phyloP scores from a whole-genome alignment of 2,797 vertebrate species.

The Pterois miles region DNA sequence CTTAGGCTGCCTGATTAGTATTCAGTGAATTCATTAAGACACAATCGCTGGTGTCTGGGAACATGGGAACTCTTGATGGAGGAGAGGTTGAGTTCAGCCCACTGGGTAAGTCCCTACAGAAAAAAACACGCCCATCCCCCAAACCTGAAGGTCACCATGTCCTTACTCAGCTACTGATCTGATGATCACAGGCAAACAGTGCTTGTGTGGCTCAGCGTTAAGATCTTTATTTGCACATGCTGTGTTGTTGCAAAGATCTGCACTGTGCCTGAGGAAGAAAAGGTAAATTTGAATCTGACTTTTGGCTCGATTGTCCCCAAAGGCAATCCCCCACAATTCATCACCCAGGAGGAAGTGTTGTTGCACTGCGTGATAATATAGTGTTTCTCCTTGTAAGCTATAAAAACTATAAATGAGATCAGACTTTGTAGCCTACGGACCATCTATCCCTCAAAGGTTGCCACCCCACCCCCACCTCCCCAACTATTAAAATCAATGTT shows the following conservation, averaged over 20 bases:
- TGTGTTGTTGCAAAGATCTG: conserved; percentile 23
- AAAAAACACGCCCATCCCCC: conserved; percentile 51
- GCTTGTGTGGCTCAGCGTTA: conserved; percentile 1
- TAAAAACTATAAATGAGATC: conserved; percentile 68
- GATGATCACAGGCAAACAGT: conserved; percentile 60
- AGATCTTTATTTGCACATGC: conserved; percentile 50
- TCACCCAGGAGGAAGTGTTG: conserved; percentile 49
- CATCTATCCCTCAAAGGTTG: conserved; percentile 56
- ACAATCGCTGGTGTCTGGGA: conserved; percentile 80
- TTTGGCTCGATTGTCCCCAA: conserved; percentile 43
- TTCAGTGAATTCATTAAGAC: conserved; percentile 84
- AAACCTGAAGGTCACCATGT: conserved; percentile 78
- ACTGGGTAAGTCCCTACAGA: conserved; percentile 51
- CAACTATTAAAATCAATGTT: conserved; percentile 74
- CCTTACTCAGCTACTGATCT: conserved; percentile 69
- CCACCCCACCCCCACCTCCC: conserved; percentile 2
- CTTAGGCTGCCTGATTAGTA: conserved; percentile 80
- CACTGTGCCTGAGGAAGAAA: conserved; percentile 6
- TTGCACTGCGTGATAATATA: conserved; percentile 54
- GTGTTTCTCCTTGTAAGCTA: conserved; percentile 61
- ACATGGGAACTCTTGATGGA: conserved; percentile 76
- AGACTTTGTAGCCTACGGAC: conserved; percentile 44
- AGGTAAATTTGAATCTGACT: conserved; percentile 29
- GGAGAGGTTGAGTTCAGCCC: conserved; percentile 72
- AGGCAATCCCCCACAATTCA: conserved; percentile 53